Base-by-base conservation (phyloP, 2,113 vertebrate genomes). In the Hippocampus zosterae region DNA sequence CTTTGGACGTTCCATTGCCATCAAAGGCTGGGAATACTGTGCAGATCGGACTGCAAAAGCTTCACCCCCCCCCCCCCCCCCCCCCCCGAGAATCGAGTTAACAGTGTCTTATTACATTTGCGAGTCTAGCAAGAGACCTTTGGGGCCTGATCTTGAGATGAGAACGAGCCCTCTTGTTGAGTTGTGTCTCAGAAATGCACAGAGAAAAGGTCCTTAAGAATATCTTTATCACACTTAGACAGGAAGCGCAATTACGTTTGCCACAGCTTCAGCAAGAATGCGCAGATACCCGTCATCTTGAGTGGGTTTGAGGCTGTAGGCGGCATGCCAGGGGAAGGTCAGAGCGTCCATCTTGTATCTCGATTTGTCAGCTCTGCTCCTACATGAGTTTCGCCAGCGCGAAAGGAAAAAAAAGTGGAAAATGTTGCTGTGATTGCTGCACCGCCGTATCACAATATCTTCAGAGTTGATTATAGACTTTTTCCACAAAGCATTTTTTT, bases 121-220 rank as follows among this genome's bases (percentile, higher is more conserved):
- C 41, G 19, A 87, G 84, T 75, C 86, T 86, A 89, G 82, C 68
- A 79, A 80, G 81, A 80, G 85, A 87, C 88, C 89, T 90, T 89
- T 88, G 84, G 86, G 86, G 85, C 86, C 82, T 80, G 85, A 88
- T 84, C 83, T 81, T 80, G 73, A 85, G 83, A 85, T 83, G 81
- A 81, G 71, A 73, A 87, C 79, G 84, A 92, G 87, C 76, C 84
- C 85, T 84, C 90, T 88, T 86, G 84, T 88, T 91, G 83, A 90
- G 89, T 90, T 83, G 87, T 69, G 72, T 81, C 75, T 85, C 76
- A 68, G 78, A 75, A 82, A 87, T 87, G 79, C 83, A 64, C 74
- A 76, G 87, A 86, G 88, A 92, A 90, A 92, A 90, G 91, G 88
- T 92, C 88, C 88, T 92, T 88, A 88, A 90, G 87, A 91, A 90